These are phyloP conservation scores for Drosophila repleta DNA, from an alignment of 1,140 invertebrate genomes.

Conservation along the genomic window DNA sequence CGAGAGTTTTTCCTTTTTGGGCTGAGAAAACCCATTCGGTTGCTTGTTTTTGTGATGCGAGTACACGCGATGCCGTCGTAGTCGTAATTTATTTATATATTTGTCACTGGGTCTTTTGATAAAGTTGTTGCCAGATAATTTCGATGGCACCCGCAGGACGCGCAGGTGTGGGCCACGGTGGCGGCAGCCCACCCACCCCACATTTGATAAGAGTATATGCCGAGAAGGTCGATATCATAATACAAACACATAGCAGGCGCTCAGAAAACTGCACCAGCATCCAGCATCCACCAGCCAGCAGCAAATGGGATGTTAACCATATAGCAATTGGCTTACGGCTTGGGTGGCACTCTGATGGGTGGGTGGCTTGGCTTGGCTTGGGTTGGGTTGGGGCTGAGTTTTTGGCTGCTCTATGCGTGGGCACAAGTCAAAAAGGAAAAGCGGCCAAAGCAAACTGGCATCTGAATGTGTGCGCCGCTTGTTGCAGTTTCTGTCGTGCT, in stretches of 20 bases:
- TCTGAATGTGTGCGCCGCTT: constrained; percentile 49
- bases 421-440: constrained; percentile 55
- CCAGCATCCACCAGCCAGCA: constrained; percentile 33
- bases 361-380: not conserved
- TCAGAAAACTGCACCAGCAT: constrained; percentile 50
- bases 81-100: constrained; percentile 76
- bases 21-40: constrained; percentile 18
- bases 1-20: not conserved
- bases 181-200: not conserved
- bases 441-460: not conserved
- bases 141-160: constrained; percentile 53
- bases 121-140: constrained; percentile 77
- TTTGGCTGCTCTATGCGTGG: constrained; percentile 55
- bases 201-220: constrained; percentile 59
- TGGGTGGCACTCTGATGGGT: constrained; percentile 9
- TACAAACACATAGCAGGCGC: constrained; percentile 80
- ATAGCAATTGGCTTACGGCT: constrained; percentile 11
- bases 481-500: constrained; percentile 70
- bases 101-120: constrained; percentile 73
- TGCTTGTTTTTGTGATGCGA: constrained; percentile 21
- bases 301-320: constrained; percentile 45
- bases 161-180: not conserved
- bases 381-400: not conserved
- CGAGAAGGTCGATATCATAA: constrained; percentile 79
- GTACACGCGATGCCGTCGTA: constrained; percentile 13